Base-by-base conservation (phyloP, 1,140 invertebrate species). In the Heliconius congener region DNA sequence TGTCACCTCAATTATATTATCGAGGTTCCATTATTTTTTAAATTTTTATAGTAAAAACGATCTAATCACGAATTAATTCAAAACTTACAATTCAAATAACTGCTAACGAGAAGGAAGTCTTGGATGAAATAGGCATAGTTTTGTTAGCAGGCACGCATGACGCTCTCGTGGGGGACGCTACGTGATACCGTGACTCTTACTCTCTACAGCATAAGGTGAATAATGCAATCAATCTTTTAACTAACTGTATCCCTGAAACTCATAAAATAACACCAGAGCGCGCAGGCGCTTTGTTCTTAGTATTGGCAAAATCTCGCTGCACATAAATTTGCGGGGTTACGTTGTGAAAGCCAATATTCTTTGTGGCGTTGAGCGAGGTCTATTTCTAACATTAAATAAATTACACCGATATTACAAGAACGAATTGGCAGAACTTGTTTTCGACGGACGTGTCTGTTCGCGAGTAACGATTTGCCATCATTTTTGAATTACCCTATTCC, bases 301-400 rank as follows among this genome's bases (percentile, higher is more conserved):
- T 86, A 86, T 89, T 87, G 84, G 86, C 84, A 87, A 90, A 90
- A 91, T 93, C 90, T 93, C 87, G 83, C 83, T 74, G 88, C 85
- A 91, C 91, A 91, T 92, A 93, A 93, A 93, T 92, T 91, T 88
- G 83, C 89, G 84, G 85, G 88, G 91, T 91, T 90, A 91, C 87
- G 91, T 93, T 93, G 90, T 93, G 92, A 93, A 93, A 93, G 92
- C 90, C 89, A 93, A 93, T 92, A 93, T 93, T 93, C 90, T 93
- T 93, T 93, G 92, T 89, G 84, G 87, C 86, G 84, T 82, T 87
- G 84, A 86, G 87, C 90, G 89, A 89, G 87, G 87, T 93, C 87
- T 91, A 91, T 92, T 93, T 93, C 90, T 91, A 92, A 93, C 91
- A 93, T 93, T 93, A 93, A 93, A 93, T 93, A 93, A 93, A 93